Conservation (phyloP, 2,797 vertebrate species). For the Hypotaenidia philippensis region DNA sequence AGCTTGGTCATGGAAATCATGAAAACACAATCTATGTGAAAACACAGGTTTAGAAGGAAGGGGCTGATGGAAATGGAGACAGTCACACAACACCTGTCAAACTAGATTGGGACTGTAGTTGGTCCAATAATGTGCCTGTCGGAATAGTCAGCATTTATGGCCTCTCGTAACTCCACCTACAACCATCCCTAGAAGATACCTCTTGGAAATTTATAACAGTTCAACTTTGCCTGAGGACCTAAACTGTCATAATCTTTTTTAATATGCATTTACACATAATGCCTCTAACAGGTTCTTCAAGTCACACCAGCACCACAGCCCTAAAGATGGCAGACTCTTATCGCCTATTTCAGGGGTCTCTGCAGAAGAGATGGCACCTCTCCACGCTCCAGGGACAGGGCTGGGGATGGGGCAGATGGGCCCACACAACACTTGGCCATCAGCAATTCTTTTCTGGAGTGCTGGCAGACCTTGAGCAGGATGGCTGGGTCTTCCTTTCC, state of each 20-base stretch:
- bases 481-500: background rate
- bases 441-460: background rate
- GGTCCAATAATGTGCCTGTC: background rate
- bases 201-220: background rate
- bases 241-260: background rate
- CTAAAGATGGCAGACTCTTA: fast-evolving
- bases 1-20: background rate
- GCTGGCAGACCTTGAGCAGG: fast-evolving
- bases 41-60: background rate
- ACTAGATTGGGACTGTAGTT: background rate
- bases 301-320: fast-evolving
- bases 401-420: fast-evolving
- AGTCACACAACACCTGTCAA: background rate
- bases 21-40: background rate
- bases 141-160: background rate
- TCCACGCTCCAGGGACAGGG: fast-evolving
- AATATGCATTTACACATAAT: background rate
- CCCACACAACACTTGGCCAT: background rate
- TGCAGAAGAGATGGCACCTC: background rate
- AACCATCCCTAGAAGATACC: background rate
- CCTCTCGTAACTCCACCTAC: background rate
- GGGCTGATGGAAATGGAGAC: background rate
- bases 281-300: background rate
- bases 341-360: fast-evolving
- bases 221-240: background rate